Evolutionary conservation across 2,113 vertebrate species (phyloP).

Genomic region (Mormyrus lacerda): DNA sequence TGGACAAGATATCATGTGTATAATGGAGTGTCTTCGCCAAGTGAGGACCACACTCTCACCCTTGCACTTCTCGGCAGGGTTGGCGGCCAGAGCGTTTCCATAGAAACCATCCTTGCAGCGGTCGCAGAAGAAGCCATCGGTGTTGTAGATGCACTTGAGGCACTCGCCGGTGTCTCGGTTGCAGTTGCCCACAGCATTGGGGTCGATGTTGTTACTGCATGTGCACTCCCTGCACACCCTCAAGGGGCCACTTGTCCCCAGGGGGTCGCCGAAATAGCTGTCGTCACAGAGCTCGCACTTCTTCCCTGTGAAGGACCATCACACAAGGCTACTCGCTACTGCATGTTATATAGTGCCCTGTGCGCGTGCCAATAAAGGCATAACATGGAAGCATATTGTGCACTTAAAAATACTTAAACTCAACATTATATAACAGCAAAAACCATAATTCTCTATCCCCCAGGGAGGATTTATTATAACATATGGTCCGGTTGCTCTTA

Average conservation of each 20-base stretch:
- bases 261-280: constrained; percentile 85
- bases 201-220: constrained; percentile 89
- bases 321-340: background rate
- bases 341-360: background rate
- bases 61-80: constrained; percentile 76
- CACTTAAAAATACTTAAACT: background rate
- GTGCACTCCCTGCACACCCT: constrained; percentile 77
- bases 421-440: background rate
- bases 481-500: background rate
- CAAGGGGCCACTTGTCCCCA: constrained; percentile 60
- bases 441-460: background rate
- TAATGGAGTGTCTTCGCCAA: background rate
- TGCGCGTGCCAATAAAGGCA: background rate
- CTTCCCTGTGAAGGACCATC: constrained; percentile 63
- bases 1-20: background rate
- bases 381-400: background rate
- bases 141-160: constrained; percentile 85
- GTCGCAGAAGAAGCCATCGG: constrained; percentile 73
- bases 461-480: background rate
- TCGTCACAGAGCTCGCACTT: constrained; percentile 93
- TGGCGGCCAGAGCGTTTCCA: constrained; percentile 67
- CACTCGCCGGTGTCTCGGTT: constrained; percentile 74
- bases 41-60: constrained; percentile 45
- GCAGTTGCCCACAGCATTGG: constrained; percentile 78
- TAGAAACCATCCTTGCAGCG: constrained; percentile 82